Base-by-base conservation (phyloP, 2,113 vertebrate species). In the Limnothrissa miodon region DNA sequence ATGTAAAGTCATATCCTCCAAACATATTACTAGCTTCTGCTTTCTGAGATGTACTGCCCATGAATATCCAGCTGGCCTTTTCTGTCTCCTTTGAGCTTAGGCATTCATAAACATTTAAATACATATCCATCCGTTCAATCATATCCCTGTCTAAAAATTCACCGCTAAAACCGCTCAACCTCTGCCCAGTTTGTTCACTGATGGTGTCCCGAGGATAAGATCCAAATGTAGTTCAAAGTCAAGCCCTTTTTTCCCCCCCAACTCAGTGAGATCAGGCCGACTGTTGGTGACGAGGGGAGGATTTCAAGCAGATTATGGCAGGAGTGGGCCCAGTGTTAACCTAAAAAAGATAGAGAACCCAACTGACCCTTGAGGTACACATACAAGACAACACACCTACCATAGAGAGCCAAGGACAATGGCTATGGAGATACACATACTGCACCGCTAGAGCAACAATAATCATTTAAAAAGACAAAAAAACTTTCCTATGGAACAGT, bases 401-500 rank as follows among this genome's bases (percentile, higher is more conserved):
- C 89, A 89, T 88, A 90, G 89, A 93, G 91, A 93, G 91, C 89
- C 91, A 88, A 90, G 92, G 93, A 93, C 91, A 89, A 91, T 91
- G 93, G 89, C 92, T 92, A n/a, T n/a, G 90, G 93, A 94, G 92
- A 93, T 86, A 86, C 85, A 91, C 91, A 90, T 92, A 94, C 91
- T 90, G 92, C 93, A 94, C 93, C 91, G 94, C 94, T 94, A 93
- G 92, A 94, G 92, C 93, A 94, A 94, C 92, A 93, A 93, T 92
- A 93, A 94, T 93, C 92, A 93, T 94, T 93, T 89, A 44, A 91
- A 94, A 93, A 94, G 85, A 93, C 87, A 94, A 93, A 94, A 94
- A 94, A 93, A 92, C 90, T 94, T 95, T 95, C 93, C 93, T 95
- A 94, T 94, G 93, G 94, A 95, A 95, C 94, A 95, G 93, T 94